These are phyloP conservation scores for Actinernus sp. DNA, from an alignment of 92 coral and sea anemone genomes.

Conservation along the genomic window DNA sequence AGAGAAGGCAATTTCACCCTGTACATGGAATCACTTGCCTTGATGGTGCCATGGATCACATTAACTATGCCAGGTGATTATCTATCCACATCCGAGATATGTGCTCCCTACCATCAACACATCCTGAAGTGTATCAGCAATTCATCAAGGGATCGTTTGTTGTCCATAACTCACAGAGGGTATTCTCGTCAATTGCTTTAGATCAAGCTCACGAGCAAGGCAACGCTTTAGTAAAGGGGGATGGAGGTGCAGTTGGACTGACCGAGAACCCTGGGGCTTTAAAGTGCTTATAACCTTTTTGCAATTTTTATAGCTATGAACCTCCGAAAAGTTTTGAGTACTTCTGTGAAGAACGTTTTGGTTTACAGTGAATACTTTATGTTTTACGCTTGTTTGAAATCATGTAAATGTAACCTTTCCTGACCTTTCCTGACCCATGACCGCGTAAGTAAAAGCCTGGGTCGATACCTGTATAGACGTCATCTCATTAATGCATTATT, in stretches of 20 bases:
- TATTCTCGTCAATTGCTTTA: slow-evolving; percentile 63
- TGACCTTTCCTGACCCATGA: too few relatives aligned
- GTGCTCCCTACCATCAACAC: slow-evolving; percentile 24
- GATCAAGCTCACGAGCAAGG: slow-evolving; percentile 71
- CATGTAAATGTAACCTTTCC: too few relatives aligned
- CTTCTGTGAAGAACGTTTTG: too few relatives aligned
- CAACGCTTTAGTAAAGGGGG: slow-evolving; percentile 69
- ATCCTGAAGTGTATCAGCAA: slow-evolving; percentile 41
- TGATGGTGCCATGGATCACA: slow-evolving; percentile 45
- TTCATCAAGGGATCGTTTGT: slow-evolving; percentile 59
- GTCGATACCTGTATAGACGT: too few relatives aligned
- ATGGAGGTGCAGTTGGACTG: slow-evolving; percentile 67
- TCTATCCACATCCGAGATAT: slow-evolving; percentile 62
- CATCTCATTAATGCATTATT: too few relatives aligned
- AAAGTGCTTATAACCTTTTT: too few relatives aligned
- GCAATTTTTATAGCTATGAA: too few relatives aligned
- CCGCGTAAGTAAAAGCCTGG: too few relatives aligned
- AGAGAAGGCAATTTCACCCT: slow-evolving; percentile 50
- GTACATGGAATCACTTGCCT: slow-evolving; percentile 16
- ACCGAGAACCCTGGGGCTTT: slow-evolving; percentile 39
- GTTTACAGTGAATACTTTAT: too few relatives aligned
- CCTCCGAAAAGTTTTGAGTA: too few relatives aligned
- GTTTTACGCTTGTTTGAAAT: too few relatives aligned
- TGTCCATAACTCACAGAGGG: slow-evolving; percentile 49
- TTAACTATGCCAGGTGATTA: slow-evolving; percentile 65